Evolutionary conservation across 2,888 invertebrate genomes (phyloP).

Genomic region (Clivina fossor): DNA sequence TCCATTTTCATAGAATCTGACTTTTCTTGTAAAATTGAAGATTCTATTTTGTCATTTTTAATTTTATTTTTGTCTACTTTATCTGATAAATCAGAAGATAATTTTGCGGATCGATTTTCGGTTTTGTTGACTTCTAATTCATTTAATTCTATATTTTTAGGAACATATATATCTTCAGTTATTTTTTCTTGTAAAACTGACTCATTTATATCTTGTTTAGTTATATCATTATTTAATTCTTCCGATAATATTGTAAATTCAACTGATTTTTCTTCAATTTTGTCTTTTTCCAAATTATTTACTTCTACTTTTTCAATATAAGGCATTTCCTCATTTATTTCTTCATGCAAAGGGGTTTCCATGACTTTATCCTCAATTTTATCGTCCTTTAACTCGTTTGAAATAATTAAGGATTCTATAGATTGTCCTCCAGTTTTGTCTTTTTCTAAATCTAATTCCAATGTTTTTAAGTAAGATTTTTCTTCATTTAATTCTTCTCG

Average conservation of each 20-base stretch:
- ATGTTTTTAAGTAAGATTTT: neutral
- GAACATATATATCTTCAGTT: neutral
- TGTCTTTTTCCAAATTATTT: conserved; percentile 9
- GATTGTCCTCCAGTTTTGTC: neutral
- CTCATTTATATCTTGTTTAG: conserved; percentile 17
- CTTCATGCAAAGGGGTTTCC: conserved; percentile 37
- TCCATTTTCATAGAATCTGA: neutral
- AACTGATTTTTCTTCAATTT: conserved; percentile 1
- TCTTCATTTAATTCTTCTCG: conserved; percentile 6
- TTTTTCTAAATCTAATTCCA: neutral
- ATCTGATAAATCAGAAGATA: too few relatives aligned
- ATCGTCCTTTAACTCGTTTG: neutral
- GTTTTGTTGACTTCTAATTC: neutral
- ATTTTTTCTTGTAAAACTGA: conserved; percentile 17
- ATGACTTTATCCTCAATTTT: neutral
- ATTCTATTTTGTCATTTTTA: too few relatives aligned
- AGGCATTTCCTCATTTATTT: conserved; percentile 49
- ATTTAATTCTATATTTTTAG: neutral
- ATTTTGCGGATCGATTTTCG: neutral
- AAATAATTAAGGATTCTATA: neutral
- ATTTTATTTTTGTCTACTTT: too few relatives aligned
- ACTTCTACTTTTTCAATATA: conserved; percentile 54
- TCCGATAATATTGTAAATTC: neutral
- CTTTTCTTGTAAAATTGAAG: neutral
- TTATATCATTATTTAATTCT: conserved; percentile 20